Evolutionary conservation across 35 echinoderm and acorn worm species (phyloP), one percentile per base, ranked within the genome.

Genomic region (Acanthaster planci): DNA sequence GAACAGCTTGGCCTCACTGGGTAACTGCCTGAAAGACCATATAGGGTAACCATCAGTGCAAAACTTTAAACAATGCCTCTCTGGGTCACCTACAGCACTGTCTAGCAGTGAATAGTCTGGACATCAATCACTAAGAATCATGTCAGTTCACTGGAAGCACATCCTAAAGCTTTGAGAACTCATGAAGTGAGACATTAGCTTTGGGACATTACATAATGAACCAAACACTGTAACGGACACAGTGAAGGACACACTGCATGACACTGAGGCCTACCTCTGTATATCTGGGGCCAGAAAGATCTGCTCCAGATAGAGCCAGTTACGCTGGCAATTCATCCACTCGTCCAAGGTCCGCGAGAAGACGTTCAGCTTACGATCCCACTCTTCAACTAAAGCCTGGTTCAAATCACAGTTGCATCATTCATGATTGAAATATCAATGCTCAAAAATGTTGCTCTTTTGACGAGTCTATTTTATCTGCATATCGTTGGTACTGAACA

Each of bases 231-330:
- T n/a, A n/a, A n/a, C n/a, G n/a, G n/a, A n/a, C n/a, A n/a, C n/a
- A n/a, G n/a, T 6, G 4, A 47, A 12, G 42, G 42, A 47, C 42
- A 6, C 4, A 4, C 12, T 47, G 37, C 7, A 37, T 79, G 5
- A 8, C 5, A 51, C 34, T 47, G 76, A n/a, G n/a, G n/a, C n/a
- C n/a, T n/a, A 97, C 95, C 95, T 97, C 72, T 97, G 95, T 60
- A 97, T 97, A 57, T 97, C 95, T 30, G 95, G 95, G 26, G 95
- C 93, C 44, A 88, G 78, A 67, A 97, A 97, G 84, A 97, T 97
- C 80, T 97, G 95, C 84, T 97, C 95, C 84, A 97, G 78, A 55
- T 97, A 97, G 26, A 97, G 88, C 95, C 95, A 97, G 84, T 97
- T 97, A 4, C 95, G 82, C 38, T 97, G 95, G 44, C 95, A 97